These are phyloP conservation scores for Tetragnatha versicolor DNA, from an alignment of 1,140 invertebrate species.

Conservation along the genomic window DNA sequence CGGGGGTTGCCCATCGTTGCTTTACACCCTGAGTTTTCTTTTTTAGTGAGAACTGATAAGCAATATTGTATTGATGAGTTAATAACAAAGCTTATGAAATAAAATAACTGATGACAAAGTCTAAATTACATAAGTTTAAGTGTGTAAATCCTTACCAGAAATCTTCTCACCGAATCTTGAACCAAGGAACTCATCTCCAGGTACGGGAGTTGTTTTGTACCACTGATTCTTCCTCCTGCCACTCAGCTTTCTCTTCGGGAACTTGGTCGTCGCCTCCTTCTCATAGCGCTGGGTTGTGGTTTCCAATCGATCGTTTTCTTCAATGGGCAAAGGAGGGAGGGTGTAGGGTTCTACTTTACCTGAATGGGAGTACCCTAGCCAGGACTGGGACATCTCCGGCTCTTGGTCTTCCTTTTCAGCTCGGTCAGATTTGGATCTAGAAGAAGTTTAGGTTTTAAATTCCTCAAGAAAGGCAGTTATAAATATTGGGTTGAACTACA, in stretches of 20 bases:
- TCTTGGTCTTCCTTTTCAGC: too few relatives aligned
- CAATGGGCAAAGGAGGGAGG: conserved; percentile 21
- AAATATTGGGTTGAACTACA: too few relatives aligned
- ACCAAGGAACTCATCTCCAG: not conserved
- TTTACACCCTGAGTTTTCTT: too few relatives aligned
- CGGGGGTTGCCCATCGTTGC: too few relatives aligned
- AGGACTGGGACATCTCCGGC: not conserved
- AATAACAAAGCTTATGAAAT: too few relatives aligned
- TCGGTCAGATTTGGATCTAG: too few relatives aligned
- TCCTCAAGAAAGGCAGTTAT: too few relatives aligned
- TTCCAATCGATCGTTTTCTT: not conserved
- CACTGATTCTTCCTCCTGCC: conserved; percentile 1
- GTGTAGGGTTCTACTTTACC: conserved; percentile 39
- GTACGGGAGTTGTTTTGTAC: not conserved
- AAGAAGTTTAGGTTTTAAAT: too few relatives aligned
- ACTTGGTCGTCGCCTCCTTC: not conserved
- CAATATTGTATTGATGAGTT: too few relatives aligned
- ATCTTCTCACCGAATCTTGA: conserved; percentile 40
- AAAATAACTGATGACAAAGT: too few relatives aligned
- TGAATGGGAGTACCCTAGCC: not conserved
- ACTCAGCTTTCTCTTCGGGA: not conserved
- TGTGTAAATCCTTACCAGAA: conserved; percentile 21
- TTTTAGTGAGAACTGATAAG: too few relatives aligned
- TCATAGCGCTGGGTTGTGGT: not conserved
- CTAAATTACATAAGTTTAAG: too few relatives aligned